Conservation (phyloP, 92 coral and sea anemone genomes). For the Micromussa lordhowensis region DNA sequence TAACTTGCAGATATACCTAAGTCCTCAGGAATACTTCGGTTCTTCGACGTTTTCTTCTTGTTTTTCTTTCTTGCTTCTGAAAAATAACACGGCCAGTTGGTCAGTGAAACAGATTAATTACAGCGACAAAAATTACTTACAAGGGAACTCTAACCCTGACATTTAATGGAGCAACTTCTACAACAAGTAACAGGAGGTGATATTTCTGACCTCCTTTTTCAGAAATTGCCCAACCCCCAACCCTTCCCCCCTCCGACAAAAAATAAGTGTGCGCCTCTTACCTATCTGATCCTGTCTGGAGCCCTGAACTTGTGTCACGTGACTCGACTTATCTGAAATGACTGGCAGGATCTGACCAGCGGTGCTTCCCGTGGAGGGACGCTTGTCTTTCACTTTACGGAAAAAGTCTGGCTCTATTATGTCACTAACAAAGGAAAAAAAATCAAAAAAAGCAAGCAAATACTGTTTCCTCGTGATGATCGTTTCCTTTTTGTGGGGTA, state of each 20-base stretch:
- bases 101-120: neutral
- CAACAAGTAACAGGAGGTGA: neutral
- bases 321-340: constrained; percentile 68
- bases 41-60: constrained; percentile 60
- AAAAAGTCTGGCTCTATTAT: constrained; percentile 53
- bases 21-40: constrained; percentile 56
- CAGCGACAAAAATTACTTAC: neutral
- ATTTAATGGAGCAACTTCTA: neutral
- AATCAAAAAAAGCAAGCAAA: neutral
- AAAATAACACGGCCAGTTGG: neutral
- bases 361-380: constrained; percentile 22
- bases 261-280: no score
- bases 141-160: neutral
- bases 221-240: neutral
- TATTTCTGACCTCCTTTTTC: neutral
- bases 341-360: constrained; percentile 79
- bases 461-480: neutral
- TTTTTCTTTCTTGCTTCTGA: constrained; percentile 68
- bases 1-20: constrained; percentile 27
- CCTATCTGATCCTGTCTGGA: constrained; percentile 75
- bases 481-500: neutral
- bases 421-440: constrained; percentile 48
- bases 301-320: constrained; percentile 75
- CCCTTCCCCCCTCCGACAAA: no score
- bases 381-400: constrained; percentile 65